Base-by-base conservation (phyloP, 2,888 invertebrate genomes). In the Drosophila trichaetosa region DNA sequence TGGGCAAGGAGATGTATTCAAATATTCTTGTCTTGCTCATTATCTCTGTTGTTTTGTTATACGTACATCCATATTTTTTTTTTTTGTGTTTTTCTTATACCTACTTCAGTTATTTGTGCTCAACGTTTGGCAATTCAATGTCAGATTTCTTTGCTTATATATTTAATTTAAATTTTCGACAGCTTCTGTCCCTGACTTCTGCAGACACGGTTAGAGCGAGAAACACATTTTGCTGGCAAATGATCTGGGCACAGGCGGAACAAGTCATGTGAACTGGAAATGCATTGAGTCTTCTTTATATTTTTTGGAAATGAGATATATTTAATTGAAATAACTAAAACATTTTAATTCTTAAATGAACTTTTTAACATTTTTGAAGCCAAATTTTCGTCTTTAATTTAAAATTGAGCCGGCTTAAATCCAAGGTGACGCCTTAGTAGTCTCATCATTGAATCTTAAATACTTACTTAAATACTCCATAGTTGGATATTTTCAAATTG, bases 161-260 rank as follows among this genome's bases (percentile, higher is more conserved):
- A 10, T 56, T 18, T 34, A n/a, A 40, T 46, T 49, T 49, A 31
- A 21, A 34, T 46, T 71, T 60, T 67, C 13, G 79, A 51, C 76
- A 69, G 58, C 53, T 73, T 62, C 82, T 82, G 79, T 42, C 65
- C 64, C 49, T 79, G 80, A 73, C 76, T 76, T 74, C 54, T 46
- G 31, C 76, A 73, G 57, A 61, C 59, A 66, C 76, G 66, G 80
- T 80, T 69, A 73, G 66, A 63, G 42, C 33, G 49, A 13, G 38
- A 34, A 57, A 59, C 42, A 66, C 60, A 74, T 60, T 68, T 73
- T 49, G 68, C 59, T 24, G 42, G 57, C 51, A 73, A 73, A 61
- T 68, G 68, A 64, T 34, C 33, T 58, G 68, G 56, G 51, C 58
- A 21, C 34, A 18, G 31, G 27, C 38, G 33, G 11, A 51, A 53